These are phyloP conservation scores for Cataglyphis cursor DNA, from an alignment of 2,888 invertebrate genomes.

Conservation along the genomic window DNA sequence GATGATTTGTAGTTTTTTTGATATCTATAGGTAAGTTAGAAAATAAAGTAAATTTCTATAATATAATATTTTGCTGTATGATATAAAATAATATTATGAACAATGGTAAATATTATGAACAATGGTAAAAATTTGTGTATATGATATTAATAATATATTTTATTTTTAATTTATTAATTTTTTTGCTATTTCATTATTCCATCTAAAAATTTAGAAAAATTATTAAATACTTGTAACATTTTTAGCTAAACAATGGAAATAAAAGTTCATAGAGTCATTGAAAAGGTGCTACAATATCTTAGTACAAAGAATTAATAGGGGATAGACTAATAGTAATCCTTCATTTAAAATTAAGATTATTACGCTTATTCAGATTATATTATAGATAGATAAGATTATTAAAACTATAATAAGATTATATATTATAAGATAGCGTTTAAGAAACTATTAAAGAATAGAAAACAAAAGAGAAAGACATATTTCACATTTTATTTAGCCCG, in stretches of 20 bases:
- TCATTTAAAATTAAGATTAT: neutral
- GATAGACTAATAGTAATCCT: neutral
- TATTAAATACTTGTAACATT: neutral
- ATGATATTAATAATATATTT: neutral
- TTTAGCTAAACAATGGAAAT: neutral
- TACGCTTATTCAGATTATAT: neutral
- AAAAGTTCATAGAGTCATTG: neutral
- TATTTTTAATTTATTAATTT: neutral
- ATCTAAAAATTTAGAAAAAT: neutral
- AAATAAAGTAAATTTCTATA: neutral
- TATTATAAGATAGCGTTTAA: too few relatives aligned
- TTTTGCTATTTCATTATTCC: neutral
- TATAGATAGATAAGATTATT: too few relatives aligned
- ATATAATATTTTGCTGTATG: neutral
- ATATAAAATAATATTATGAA: neutral
- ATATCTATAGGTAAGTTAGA: neutral
- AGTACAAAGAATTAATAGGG: neutral
- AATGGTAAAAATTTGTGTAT: neutral
- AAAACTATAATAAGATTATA: too few relatives aligned
- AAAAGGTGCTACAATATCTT: neutral
- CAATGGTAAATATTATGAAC: neutral
- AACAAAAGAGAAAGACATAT: too few relatives aligned
- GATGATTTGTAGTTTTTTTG: slow-evolving; percentile 37
- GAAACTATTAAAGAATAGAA: too few relatives aligned
- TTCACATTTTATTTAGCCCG: too few relatives aligned